Percentiles rank a stretch among this genome's conserved stretches.
Conservation (phyloP, 1,140 invertebrate species). For the Hylaeus volcanicus region DNA sequence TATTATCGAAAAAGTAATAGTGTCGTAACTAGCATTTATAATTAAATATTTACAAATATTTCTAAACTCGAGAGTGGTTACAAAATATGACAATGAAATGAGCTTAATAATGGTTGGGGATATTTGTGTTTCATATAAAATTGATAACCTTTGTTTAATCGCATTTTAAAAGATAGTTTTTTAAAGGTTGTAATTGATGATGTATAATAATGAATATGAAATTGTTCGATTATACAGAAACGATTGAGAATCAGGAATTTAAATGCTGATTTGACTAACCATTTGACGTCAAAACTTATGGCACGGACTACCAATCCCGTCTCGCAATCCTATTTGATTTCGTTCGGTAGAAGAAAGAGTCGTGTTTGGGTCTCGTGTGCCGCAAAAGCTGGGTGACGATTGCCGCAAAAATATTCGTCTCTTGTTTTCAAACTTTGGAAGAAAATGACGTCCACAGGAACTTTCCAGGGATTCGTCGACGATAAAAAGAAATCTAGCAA, state of each 20-base stretch:
- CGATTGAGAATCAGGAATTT: slow-evolving; percentile 3
- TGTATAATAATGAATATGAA: too few species aligned
- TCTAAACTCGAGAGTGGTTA: background rate
- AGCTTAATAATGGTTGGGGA: background rate
- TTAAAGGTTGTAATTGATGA: background rate
- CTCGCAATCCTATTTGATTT: slow-evolving; percentile 69
- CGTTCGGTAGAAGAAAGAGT: slow-evolving; percentile 60
- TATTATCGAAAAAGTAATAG: too few species aligned
- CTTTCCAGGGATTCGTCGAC: slow-evolving; percentile 67
- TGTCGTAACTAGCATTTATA: background rate
- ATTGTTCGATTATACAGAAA: background rate
- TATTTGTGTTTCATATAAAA: background rate
- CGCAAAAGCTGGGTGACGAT: slow-evolving; percentile 43
- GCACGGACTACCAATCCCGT: slow-evolving; percentile 62
- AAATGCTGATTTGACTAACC: slow-evolving; percentile 55
- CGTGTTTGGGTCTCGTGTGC: slow-evolving; percentile 42
- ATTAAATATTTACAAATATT: background rate
- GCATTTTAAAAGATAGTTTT: background rate
- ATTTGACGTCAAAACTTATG: slow-evolving; percentile 50
- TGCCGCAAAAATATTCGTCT: slow-evolving; percentile 24
- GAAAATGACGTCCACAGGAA: slow-evolving; percentile 74
- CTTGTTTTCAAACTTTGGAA: slow-evolving; percentile 11
- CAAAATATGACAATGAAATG: background rate
- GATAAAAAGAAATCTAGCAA: slow-evolving; percentile 73
- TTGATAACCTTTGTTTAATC: background rate